A percentile compares a stretch with the other conserved stretches of the same genome.
Conservation (phyloP, 2,888 invertebrate species). For the Anthoptus insignis region DNA sequence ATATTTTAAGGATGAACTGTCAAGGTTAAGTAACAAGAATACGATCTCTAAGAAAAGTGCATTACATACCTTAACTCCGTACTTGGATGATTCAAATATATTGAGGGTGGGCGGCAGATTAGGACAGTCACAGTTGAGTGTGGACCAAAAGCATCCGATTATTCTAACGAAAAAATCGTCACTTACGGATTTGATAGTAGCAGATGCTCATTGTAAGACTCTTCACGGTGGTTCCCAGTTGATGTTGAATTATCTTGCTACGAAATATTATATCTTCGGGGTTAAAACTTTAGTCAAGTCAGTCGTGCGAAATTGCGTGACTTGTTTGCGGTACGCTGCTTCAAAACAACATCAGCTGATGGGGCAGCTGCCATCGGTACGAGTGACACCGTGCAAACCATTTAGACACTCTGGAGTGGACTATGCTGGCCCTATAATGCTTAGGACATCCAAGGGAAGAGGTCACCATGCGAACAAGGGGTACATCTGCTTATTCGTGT, state of each 20-base stretch:
- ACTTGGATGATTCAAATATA: slow-evolving; percentile 26
- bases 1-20: not conserved
- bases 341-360: slow-evolving; percentile 7
- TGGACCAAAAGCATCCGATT: slow-evolving; percentile 39
- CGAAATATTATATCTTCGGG: too few relatives aligned
- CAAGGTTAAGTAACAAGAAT: not conserved
- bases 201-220: slow-evolving; percentile 33
- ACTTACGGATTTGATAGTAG: slow-evolving; percentile 29
- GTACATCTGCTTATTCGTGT: slow-evolving; percentile 31
- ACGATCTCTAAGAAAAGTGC: not conserved
- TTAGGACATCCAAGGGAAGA: slow-evolving; percentile 31
- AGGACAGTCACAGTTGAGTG: not conserved
- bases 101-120: slow-evolving; percentile 39
- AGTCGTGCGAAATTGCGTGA: not conserved
- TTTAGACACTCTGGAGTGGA: not conserved
- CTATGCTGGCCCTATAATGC: too few relatives aligned
- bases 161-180: slow-evolving; percentile 32
- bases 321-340: not conserved
- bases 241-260: too few relatives aligned
- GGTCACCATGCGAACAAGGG: slow-evolving; percentile 30
- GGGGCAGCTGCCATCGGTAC: slow-evolving; percentile 5
- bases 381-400: slow-evolving; percentile 6
- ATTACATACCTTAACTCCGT: slow-evolving; percentile 8
- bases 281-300: too few relatives aligned
- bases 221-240: slow-evolving; percentile 38